Conservation (phyloP, 2,888 invertebrate species). For the Chironomus riparius region DNA sequence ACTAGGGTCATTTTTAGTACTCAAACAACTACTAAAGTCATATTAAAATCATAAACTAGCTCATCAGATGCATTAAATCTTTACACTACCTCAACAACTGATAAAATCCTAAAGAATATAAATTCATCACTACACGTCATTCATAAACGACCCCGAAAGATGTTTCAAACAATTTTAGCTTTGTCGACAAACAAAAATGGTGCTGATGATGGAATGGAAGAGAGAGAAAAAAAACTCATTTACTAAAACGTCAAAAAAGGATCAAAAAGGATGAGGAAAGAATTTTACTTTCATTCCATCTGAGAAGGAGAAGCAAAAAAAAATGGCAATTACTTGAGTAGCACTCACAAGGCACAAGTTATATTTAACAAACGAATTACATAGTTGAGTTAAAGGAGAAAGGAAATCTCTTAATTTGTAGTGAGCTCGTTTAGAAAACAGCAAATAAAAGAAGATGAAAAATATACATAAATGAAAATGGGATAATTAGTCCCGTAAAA, state of each 20-base stretch:
- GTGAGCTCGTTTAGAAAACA: neutral
- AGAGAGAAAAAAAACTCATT: neutral
- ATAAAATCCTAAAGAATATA: too few species aligned
- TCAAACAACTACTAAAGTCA: too few species aligned
- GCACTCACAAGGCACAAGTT: neutral
- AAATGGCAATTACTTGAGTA: neutral
- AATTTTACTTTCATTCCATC: neutral
- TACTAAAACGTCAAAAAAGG: slow-evolving; percentile 5
- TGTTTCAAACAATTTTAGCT: neutral
- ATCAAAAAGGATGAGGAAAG: neutral
- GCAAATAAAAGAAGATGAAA: neutral
- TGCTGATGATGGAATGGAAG: neutral
- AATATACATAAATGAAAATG: too few species aligned
- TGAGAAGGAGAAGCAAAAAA: too few species aligned
- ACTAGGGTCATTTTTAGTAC: too few species aligned
- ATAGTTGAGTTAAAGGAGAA: neutral
- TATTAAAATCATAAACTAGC: too few species aligned
- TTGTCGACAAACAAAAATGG: neutral
- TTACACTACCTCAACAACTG: too few species aligned
- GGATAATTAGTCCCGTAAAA: too few species aligned
- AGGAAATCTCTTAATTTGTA: slow-evolving; percentile 5
- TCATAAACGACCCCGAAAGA: neutral
- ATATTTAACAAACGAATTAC: neutral
- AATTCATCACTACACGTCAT: too few species aligned
- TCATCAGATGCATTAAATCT: too few species aligned